Base-by-base conservation (phyloP, 2,888 invertebrate species). In the Cephus nigrinus region DNA sequence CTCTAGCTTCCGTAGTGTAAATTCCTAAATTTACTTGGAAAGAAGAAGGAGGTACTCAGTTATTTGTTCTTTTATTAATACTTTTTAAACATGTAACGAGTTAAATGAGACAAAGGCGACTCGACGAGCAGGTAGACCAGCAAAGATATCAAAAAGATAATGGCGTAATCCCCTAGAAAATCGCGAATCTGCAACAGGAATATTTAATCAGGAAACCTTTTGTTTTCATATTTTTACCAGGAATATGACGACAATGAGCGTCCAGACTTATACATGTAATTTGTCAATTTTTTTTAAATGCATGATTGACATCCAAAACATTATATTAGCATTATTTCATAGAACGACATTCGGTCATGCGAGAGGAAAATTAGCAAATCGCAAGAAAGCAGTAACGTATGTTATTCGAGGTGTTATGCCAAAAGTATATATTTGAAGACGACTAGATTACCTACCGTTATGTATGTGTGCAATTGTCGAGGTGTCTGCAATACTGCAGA, bases 401-500 rank as follows among this genome's bases (percentile, higher is more conserved):
- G 11, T 31, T 4, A 30, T 12, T 71, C 32, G n/a, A 30, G 23
- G 4, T 9, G 31, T 32, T 11, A 3, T 71, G 12, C 31, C 32
- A 30, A 15, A 15, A 71, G 5, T 71, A 31, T 30, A 11, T 1
- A n/a, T 30, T 68, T 75, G n/a, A 23, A 55, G 15, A 15, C 5
- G 23, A 23, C 23, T 5, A 40, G 15, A 23, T 9, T 1, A 55
- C 40, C 23, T 55, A 78, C 78, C 30, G 78, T 55, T 71, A 78
- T 78, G 68, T 78, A 78, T 15, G 68, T 68, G 34, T 78, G 75
- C 11, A 78, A 75, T 72, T 89, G 86, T 36, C 85, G 83, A 1
- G 90, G 84, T 36, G 80, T 80, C 82, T 90, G 88, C 40, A 85
- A 80, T 23, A 87, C 84, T 1, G 88, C 90, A 72, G 85, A 82